Base-by-base conservation (phyloP, 1,140 invertebrate species). In the Drosophila mauritiana region DNA sequence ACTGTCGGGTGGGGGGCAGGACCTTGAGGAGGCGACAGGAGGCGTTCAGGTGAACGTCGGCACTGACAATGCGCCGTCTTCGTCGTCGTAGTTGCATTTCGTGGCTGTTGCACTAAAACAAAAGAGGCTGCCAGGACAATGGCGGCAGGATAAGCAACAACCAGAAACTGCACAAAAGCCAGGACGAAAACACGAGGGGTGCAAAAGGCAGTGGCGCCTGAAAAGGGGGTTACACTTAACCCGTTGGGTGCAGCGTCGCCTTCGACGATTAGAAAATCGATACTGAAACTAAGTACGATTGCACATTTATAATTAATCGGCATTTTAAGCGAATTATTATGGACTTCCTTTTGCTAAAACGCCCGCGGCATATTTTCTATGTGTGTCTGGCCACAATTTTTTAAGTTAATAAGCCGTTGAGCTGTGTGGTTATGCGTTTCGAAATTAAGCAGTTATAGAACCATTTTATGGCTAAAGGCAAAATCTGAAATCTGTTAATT, bases 101-200 rank as follows among this genome's bases (percentile, higher is more conserved):
- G 75, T 78, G 74, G 70, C 70, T 73, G 77, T 80, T 80, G 78
- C 77, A 58, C 54, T 56, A 59, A 75, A 45, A 80, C 78, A 80
- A 80, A 64, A 43, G 52, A 40, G 37, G 25, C 73, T 49, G 37
- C 46, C 61, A 76, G 73, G 73, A 80, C 72, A 80, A 80, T 74
- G 78, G 72, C 51, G 40, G 65, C 31, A 62, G 62, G 68, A 75
- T 73, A 73, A 77, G 61, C 51, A 73, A 53, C 69, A 62, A 36
- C 17, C 20, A 42, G 36, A 5, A 20, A 20, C 49, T 13, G 20
- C 39, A 64, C 61, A 58, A 59, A 48, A 39, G 73, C 36, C 53
- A 36, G 39, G 25, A 12, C 22, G 34, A 27, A 36, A 31, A n/a
- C 37, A 73, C 54, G 25, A 11, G 25, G 27, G 40, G 22, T 52